phyloP scores from a whole-genome alignment of 1,140 invertebrate genomes.

The Drosophila lowei region DNA sequence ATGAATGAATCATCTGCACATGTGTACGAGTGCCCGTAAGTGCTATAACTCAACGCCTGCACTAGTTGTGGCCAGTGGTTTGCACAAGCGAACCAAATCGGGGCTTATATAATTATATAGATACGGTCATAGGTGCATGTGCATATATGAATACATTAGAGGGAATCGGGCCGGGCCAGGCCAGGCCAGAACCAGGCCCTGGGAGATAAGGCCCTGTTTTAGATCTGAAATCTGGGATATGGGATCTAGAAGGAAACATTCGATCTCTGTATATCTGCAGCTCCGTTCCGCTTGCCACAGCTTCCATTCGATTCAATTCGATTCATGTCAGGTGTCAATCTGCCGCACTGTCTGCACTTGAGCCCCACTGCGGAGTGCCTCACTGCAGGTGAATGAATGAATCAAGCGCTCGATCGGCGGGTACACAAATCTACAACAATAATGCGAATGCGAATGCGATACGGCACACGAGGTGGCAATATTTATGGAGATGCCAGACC shows the following conservation, averaged over 20 bases:
- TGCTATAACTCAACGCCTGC: slow-evolving; percentile 62
- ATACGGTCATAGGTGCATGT: slow-evolving; percentile 52
- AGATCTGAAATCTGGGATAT: background rate
- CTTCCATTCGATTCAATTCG: slow-evolving; percentile 22
- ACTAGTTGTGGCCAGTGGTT: slow-evolving; percentile 46
- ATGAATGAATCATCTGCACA: slow-evolving; percentile 46
- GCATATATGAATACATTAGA: slow-evolving; percentile 45
- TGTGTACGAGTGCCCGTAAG: slow-evolving; percentile 27
- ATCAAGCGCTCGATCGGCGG: background rate
- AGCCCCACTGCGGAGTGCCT: slow-evolving; percentile 5
- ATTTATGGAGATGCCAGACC: slow-evolving; percentile 43
- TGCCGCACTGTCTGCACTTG: slow-evolving; percentile 32
- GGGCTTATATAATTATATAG: slow-evolving; percentile 71
- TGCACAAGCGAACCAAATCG: slow-evolving; percentile 60
- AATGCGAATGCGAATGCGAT: slow-evolving; percentile 32
- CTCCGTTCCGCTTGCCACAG: slow-evolving; percentile 23
- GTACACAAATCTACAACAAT: slow-evolving; percentile 18
- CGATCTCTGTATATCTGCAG: slow-evolving; percentile 6
- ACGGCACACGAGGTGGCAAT: slow-evolving; percentile 32
- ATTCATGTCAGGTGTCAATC: slow-evolving; percentile 74
- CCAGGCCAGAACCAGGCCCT: slow-evolving; percentile 1
- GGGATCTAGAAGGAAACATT: background rate
- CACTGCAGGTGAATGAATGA: slow-evolving; percentile 39
- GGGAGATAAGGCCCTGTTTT: background rate
- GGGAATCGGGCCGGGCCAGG: slow-evolving; percentile 12